Evolutionary conservation across 35 echinoderm and acorn worm genomes (phyloP).

Genomic region (Acanthaster planci): DNA sequence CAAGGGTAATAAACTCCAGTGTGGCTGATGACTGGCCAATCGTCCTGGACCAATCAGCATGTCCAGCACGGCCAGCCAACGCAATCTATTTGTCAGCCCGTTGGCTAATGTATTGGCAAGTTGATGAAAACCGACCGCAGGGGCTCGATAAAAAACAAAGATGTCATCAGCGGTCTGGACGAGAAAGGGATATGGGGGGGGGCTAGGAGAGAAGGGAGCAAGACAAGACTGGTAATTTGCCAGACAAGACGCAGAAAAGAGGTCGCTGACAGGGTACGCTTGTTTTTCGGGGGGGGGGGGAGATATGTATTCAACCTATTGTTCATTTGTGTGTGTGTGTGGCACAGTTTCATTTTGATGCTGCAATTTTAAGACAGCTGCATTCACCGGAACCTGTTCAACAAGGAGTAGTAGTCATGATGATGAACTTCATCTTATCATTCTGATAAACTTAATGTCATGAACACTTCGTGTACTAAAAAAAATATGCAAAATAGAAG

Average conservation of each 20-base stretch:
- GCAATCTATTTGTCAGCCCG: constrained; percentile 4
- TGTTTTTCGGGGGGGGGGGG: no score
- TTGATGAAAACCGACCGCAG: constrained; percentile 25
- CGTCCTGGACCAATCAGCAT: neutral
- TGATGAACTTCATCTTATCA: no score
- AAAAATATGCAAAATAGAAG: no score
- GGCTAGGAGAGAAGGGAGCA: neutral
- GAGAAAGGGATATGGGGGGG: neutral
- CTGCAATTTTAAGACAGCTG: no score
- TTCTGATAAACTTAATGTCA: no score
- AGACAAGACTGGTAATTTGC: neutral
- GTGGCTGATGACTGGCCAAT: neutral
- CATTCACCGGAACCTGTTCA: no score
- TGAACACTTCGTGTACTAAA: no score
- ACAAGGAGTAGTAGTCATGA: no score
- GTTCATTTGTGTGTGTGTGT: no score
- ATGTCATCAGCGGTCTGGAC: neutral
- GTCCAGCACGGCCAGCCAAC: neutral
- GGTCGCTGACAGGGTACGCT: neutral
- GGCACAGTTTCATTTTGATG: no score
- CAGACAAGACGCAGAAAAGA: neutral
- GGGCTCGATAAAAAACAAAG: constrained; percentile 21
- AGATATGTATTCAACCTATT: no score
- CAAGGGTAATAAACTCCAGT: neutral
- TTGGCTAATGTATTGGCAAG: constrained; percentile 14